Percentiles rank a stretch among this genome's conserved stretches.
Evolutionary conservation across 2,113 vertebrate species (phyloP).

Genomic region (Rhinopomastus cyanomelas): DNA sequence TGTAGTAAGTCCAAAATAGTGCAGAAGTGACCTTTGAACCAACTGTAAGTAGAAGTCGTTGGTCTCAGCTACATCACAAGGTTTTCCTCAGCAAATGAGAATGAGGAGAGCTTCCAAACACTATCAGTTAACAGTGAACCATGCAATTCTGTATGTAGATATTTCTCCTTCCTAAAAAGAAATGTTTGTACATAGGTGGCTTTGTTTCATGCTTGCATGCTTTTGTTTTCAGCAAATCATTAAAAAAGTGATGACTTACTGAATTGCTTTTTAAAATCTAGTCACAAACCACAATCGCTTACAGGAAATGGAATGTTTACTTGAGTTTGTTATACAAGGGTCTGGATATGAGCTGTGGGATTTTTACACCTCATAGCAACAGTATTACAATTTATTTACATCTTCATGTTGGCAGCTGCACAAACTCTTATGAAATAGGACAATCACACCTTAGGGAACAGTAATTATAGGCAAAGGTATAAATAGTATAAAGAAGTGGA

Average conservation of each 20-base stretch:
- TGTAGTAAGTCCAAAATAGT: not conserved
- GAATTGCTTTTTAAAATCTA: conserved; percentile 79
- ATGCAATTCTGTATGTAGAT: not conserved
- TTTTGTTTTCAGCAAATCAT: conserved; percentile 80
- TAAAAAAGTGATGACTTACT: conserved; percentile 79
- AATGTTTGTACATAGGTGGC: not conserved
- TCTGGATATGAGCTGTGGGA: conserved; percentile 85
- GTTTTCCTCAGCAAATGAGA: not conserved
- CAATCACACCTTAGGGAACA: conserved; percentile 86
- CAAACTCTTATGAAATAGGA: conserved; percentile 90
- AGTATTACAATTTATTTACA: conserved; percentile 97
- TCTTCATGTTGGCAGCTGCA: conserved; percentile 90
- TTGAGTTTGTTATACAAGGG: conserved; percentile 88
- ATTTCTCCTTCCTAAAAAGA: not conserved
- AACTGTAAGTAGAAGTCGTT: not conserved
- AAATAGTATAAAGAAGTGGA: conserved; percentile 80
- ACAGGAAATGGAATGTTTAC: conserved; percentile 96
- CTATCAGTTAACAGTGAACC: not conserved
- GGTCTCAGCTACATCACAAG: not conserved
- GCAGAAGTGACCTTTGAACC: not conserved
- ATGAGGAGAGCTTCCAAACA: not conserved
- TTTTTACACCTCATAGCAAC: conserved; percentile 88
- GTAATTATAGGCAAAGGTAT: conserved; percentile 88
- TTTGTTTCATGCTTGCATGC: conserved; percentile 53
- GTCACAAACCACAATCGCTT: conserved; percentile 85